These are phyloP conservation scores for Xiphophorus birchmanni DNA, from an alignment of 2,797 vertebrate species.

Conservation along the genomic window DNA sequence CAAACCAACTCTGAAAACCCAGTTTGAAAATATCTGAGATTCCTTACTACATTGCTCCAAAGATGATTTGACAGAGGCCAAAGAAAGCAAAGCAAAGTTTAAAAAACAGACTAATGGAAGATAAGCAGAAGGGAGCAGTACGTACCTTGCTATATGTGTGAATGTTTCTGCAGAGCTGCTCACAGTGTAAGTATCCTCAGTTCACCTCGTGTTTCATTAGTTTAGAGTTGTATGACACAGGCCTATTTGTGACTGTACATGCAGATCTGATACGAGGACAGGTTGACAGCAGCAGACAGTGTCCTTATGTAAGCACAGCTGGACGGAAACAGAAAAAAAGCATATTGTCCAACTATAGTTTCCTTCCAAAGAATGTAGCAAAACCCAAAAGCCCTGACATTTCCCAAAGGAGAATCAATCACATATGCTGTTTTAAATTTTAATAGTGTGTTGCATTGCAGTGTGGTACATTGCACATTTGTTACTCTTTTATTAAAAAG, in stretches of 20 bases:
- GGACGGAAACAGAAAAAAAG: conserved; percentile 25
- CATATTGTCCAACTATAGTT: conserved; percentile 19
- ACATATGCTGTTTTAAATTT: conserved; percentile 25
- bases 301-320: conserved; percentile 36
- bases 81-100: background rate
- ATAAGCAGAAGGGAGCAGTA: background rate
- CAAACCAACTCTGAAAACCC: background rate
- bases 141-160: background rate
- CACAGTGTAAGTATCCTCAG: conserved; percentile 1
- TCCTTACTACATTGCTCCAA: background rate
- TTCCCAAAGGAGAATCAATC: conserved; percentile 41
- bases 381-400: conserved; percentile 7
- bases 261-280: conserved; percentile 32
- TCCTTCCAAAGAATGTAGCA: conserved; percentile 16
- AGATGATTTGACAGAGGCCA: background rate
- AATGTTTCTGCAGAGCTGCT: conserved; percentile 9
- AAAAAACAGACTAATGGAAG: background rate
- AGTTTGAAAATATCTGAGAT: background rate
- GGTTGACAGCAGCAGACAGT: conserved; percentile 29
- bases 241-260: conserved; percentile 11
- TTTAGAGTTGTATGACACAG: conserved; percentile 14
- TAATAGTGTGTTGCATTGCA: conserved; percentile 9
- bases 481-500: conserved; percentile 25
- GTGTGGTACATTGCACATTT: conserved; percentile 26
- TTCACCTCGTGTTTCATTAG: conserved; percentile 23